Percentiles rank a stretch among this genome's conserved stretches.
These are phyloP conservation scores for Plutella xylostella DNA, from an alignment of 2,888 invertebrate species.

Conservation along the genomic window DNA sequence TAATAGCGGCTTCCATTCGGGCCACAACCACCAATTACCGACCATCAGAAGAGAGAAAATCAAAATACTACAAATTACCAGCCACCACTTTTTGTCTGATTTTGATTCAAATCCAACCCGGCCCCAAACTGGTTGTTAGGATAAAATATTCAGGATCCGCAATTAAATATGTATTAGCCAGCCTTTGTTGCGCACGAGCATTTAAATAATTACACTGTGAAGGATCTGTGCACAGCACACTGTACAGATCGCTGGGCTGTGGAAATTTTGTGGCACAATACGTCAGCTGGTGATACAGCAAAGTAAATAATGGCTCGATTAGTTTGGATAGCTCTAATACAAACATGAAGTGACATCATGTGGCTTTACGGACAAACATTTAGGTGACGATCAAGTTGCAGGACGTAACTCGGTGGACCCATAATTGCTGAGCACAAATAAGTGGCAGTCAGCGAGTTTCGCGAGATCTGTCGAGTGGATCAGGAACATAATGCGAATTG, in stretches of 20 bases:
- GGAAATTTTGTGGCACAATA: background rate
- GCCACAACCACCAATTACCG: slow-evolving; percentile 45
- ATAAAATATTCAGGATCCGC: slow-evolving; percentile 27
- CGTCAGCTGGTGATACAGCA: slow-evolving; percentile 17
- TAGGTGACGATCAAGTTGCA: slow-evolving; percentile 35
- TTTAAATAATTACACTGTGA: slow-evolving; percentile 35
- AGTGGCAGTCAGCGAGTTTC: background rate
- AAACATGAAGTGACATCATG: slow-evolving; percentile 45
- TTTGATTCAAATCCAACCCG: slow-evolving; percentile 24
- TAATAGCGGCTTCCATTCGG: slow-evolving; percentile 32
- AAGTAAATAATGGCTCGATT: slow-evolving; percentile 36
- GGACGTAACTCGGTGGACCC: slow-evolving; percentile 32
- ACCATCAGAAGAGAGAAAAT: slow-evolving; percentile 38
- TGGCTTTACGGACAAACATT: no score
- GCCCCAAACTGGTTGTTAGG: slow-evolving; percentile 4
- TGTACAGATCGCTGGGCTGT: no score
- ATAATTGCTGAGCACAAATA: slow-evolving; percentile 6
- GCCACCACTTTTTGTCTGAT: slow-evolving; percentile 23
- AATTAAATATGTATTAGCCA: slow-evolving; percentile 57
- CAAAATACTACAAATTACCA: slow-evolving; percentile 57
- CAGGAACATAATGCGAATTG: background rate
- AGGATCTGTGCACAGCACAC: no score
- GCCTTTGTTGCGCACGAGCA: slow-evolving; percentile 36
- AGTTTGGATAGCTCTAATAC: no score
- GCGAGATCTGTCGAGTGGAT: background rate